Evolutionary conservation across 2,888 invertebrate species (phyloP).

Genomic region (Oxycera nigricornis): DNA sequence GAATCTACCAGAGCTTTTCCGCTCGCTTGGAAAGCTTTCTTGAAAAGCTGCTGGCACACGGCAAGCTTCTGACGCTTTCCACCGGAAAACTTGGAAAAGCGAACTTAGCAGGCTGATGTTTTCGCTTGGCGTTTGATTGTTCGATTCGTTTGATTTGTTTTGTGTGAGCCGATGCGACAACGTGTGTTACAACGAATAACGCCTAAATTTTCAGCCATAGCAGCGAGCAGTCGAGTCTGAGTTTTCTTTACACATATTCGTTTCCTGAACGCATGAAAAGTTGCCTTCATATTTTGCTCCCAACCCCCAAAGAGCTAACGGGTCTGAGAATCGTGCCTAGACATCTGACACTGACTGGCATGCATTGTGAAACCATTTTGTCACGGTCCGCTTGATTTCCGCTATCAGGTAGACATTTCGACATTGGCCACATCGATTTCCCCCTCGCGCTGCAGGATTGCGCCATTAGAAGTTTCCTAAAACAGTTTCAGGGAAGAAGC

Average conservation of each 20-base stretch:
- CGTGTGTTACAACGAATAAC: neutral
- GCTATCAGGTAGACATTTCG: conserved; percentile 5
- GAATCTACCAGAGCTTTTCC: too few relatives aligned
- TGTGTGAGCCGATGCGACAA: too few relatives aligned
- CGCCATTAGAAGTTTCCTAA: neutral
- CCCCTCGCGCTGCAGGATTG: neutral
- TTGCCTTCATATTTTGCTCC: neutral
- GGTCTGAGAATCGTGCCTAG: conserved; percentile 2
- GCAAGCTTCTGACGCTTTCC: too few relatives aligned
- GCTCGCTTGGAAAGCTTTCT: too few relatives aligned
- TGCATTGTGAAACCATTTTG: conserved; percentile 15
- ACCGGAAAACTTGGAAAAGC: too few relatives aligned
- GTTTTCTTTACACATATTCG: conserved; percentile 2
- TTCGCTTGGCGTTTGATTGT: conserved; percentile 27
- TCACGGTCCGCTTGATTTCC: neutral
- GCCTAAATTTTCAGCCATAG: too few relatives aligned
- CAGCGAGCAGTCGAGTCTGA: conserved; percentile 7
- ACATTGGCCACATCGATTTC: neutral
- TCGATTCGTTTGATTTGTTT: too few relatives aligned
- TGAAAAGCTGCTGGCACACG: too few relatives aligned
- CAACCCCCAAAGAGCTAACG: neutral
- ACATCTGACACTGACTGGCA: neutral
- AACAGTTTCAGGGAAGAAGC: too few relatives aligned
- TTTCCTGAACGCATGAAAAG: conserved; percentile 31
- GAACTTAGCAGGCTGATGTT: too few relatives aligned